Evolutionary conservation across 1,140 invertebrate species (phyloP), one percentile per base, ranked within the genome.

Genomic region (Sminthurinus signatus): DNA sequence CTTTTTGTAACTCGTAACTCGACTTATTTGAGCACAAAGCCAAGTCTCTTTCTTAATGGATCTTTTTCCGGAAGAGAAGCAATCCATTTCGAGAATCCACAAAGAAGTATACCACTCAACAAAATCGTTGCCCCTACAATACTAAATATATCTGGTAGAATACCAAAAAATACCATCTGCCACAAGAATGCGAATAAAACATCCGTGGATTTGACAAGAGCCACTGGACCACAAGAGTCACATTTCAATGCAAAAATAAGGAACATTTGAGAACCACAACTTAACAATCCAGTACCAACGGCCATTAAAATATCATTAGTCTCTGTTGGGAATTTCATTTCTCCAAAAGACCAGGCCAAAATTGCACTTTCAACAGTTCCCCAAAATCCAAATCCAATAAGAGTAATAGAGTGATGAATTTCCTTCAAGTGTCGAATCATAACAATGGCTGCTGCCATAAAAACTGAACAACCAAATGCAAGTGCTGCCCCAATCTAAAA

Each of bases 381-480:
- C 59, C 64, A 71, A 3, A 60, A 64, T n/a, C 62, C 69, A 60
- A 68, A 71, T 17, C 65, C 65, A 29, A 71, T 27, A 0, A 71
- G 46, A 28, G 69, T 71, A 12, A 71, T 60, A 15, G 58, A 65
- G 27, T 71, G 69, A 43, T 71, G 69, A 42, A 71, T 71, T 44
- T 68, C 44, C 32, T 65, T 64, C 48, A 71, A 54, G 50, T 71
- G 69, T 19, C 69, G 62, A 65, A 71, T 71, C 69, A 71, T 71
- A 3, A 71, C 69, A 52, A 71, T 71, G 3, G 69, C 69, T 28
- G 36, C 29, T 32, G 69, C 59, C 55, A 71, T 57, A 44, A 71
- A 71, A 3, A 71, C 2, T 17, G 69, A 42, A 50, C 69, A 71
- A 27, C 60, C 58, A 48, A 65, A 31, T 23, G 69, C 65, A 10